Conservation (phyloP, 2,797 vertebrate genomes). For the Momotus momota region DNA sequence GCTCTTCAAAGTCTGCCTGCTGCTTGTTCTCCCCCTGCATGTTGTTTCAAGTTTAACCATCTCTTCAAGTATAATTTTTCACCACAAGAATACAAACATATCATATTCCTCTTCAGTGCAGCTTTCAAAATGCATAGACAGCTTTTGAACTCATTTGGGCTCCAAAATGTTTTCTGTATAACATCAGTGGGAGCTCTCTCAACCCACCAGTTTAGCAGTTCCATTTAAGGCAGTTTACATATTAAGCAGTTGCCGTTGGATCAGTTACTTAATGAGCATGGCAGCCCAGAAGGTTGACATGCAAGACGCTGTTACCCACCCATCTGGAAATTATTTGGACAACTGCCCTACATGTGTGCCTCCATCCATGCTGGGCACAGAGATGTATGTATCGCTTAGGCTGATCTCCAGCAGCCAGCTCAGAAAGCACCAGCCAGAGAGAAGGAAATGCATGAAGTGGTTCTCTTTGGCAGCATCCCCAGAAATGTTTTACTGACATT, state of each 20-base stretch:
- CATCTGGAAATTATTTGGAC: not conserved
- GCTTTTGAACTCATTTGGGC: not conserved
- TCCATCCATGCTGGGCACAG: not conserved
- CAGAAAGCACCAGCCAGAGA: not conserved
- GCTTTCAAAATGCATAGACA: not conserved
- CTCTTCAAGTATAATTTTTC: not conserved
- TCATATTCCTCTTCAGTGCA: not conserved
- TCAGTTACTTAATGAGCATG: not conserved
- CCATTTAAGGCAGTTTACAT: not conserved
- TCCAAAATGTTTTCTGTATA: not conserved
- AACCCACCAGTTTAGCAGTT: not conserved
- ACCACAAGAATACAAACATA: not conserved
- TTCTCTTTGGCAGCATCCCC: constrained; percentile 51
- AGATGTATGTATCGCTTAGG: rapidly evolving
- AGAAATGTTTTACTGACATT: constrained; percentile 25
- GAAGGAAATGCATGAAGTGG: not conserved
- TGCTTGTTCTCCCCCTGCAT: not conserved
- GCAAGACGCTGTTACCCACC: not conserved
- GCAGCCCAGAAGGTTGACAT: not conserved
- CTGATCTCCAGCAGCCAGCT: not conserved
- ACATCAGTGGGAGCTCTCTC: not conserved
- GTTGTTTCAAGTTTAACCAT: not conserved
- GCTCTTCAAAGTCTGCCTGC: not conserved
- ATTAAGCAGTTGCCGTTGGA: not conserved
- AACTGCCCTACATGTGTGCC: not conserved